Base-by-base conservation (phyloP, 2,797 vertebrate genomes). In the Intellagama lesueurii region DNA sequence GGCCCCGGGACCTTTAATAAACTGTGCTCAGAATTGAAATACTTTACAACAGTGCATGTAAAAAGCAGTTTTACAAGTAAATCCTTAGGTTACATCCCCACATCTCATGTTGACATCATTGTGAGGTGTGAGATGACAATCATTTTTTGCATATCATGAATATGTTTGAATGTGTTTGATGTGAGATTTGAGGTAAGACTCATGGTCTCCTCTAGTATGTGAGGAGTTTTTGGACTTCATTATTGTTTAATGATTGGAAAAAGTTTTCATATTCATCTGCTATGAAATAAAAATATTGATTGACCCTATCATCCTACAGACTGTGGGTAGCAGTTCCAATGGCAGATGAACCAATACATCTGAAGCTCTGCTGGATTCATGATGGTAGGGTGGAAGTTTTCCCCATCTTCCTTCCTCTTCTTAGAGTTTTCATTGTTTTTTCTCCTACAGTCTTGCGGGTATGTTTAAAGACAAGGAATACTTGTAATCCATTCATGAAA, bases 271-370 rank as follows among this genome's bases (percentile, higher is more conserved):
- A 73, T n/a, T 73, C 12, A 14, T 72, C 80, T 40, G 7, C 24
- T 32, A 87, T 73, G 28, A 47, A 81, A 73, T 73, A 4, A 52
- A 87, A 87, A 60, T 73, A 69, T 73, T 64, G 47, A 70, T 72
- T 56, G 3, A 8, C 40, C 24, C 44, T 44, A 9, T 22, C 35
- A 24, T 76, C 19, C 19, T 24, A 76, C 35, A 26, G 7, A 76
- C 19, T 22, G 40, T 40, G 35, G 16, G 14, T 8, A 22, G 72
- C 11, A 35, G 1, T 7, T 35, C 32, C 72, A 75, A 72, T 19
- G 72, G 17, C 73, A 76, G 19, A 76, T 76, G 4, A 75, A 75
- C 16, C 19, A 44, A 4, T 40, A 40, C 35, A 76, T 9, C 7
- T 76, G 35, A 72, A 72, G n/a, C 30, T 28, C 70, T 72, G n/a